Base-by-base conservation (phyloP, 2,888 invertebrate species). In the Argyresthia albistria region DNA sequence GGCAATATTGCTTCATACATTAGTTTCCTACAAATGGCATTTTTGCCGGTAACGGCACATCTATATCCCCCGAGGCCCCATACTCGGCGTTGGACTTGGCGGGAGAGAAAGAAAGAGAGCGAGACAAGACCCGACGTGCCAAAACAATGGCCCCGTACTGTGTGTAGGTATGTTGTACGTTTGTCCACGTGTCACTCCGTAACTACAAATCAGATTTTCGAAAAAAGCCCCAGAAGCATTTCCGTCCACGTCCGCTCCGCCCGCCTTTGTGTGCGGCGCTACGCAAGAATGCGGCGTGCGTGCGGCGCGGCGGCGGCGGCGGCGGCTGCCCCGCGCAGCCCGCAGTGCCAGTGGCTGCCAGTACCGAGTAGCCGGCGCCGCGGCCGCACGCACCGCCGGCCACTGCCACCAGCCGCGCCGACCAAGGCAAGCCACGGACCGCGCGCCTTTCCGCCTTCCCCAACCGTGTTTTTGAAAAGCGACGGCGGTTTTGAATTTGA, bases 301-400 rank as follows among this genome's bases (percentile, higher is more conserved):
- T 79, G 67, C 62, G 68, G 65, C 57, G 70, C 43, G 50, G 65
- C 64, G 67, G 64, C 65, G 54, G 66, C 59, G 55, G 58, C 56
- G 57, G 66, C 62, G 62, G 67, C 52, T 55, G 62, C 61, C 50
- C 58, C 55, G 63, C 56, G 53, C 59, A 48, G 58, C 53, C 57
- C 56, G 57, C 60, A 55, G 57, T 59, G 59, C 58, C 56, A 57
- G 57, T 55, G 54, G 56, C 49, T 39, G 49, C 47, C 83, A 84
- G 82, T 86, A 84, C 76, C 79, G 84, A 79, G 81, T 76, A 80
- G 78, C 80, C 78, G 77, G 80, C 80, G 79, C 69, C 77, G 79
- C 76, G 78, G 73, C 78, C 79, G 80, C 81, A 75, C 76, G 78
- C 66, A 70, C 69, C 42, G 55, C 69, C 62, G 60, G 63, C 64